Evolutionary conservation across 2,888 invertebrate genomes (phyloP), one percentile per base, ranked within the genome.

Genomic region (Noctua fimbriata): DNA sequence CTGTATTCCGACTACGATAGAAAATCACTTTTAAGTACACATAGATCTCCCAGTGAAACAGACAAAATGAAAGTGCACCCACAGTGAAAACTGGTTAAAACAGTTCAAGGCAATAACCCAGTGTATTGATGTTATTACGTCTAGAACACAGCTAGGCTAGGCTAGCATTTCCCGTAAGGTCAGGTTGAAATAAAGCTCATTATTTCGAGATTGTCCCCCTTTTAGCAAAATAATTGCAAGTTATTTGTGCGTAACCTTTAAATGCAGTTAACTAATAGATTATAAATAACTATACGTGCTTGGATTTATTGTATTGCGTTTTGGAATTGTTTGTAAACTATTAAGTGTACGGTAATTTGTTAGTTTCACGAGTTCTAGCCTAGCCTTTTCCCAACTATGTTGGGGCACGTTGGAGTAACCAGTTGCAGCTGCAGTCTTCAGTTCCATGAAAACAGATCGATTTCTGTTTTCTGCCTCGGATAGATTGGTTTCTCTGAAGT

Each of bases 161-260:
- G 47, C 44, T 73, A 80, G 2, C 69, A 83, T 67, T 79, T 70
- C 55, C 70, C 66, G 75, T 76, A 85, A 85, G 73, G 73, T 84
- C 73, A 82, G 36, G 28, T 36, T 60, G 55, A 73, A 79, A 73
- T 79, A 78, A 81, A 58, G 78, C 74, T 73, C 82, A 85, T 84
- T 84, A 84, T 75, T 85, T 66, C 65, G 58, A 67, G 71, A 82
- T 82, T 85, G 78, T 71, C 73, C 78, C 78, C 67, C 63, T 74
- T 73, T 82, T 52, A 71, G 73, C 60, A n/a, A 67, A 84, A 85
- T 85, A 81, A 81, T 85, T 74, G 73, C 63, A n/a, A 66, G 76
- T 69, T 74, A 79, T 84, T 75, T 84, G 69, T 63, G 36, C 5
- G 6, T 74, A 82, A 85, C 84, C 84, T 84, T 85, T 82, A 65